Evolutionary conservation across 2,797 vertebrate genomes (phyloP), one percentile per base, ranked within the genome.

Genomic region (Tokudaia tokunoshimensis): DNA sequence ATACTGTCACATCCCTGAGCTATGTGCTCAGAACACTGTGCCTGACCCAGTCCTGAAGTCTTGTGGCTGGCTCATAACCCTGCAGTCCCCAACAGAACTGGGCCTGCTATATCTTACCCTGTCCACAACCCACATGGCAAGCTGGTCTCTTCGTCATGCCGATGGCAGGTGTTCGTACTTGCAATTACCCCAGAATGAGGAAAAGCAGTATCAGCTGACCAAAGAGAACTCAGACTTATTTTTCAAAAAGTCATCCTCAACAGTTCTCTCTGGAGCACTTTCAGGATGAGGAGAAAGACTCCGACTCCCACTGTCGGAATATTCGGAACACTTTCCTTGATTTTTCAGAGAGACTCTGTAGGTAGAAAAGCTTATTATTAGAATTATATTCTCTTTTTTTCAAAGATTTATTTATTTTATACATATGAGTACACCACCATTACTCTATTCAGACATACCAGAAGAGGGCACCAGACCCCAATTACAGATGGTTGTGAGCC

Each of bases 241-340:
- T 94, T 72, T 67, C 91, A 87, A 76, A 86, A 81, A 79, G 83
- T 84, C 19, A 47, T 12, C 92, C n/a, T 83, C 67, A 44, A 70
- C 29, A 41, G 19, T 93, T 95, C 79, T 96, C 70, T 74, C 26
- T 90, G 61, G 76, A 61, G 7, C 20, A 3, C 3, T 83, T 98
- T 99, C 98, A 99, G 96, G 99, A 98, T 44, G 99, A 98, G 41
- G 98, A 98, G 63, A 98, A 97, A 65, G 99, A 98, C 98, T 99
- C 99, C 99, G 99, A 98, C 98, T 99, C 99, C 99, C 99, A 99
- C 97, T 99, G 99, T 29, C 99, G 99, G 97, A 99, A 99, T 97
- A 99, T 99, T 94, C 99, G 99, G 98, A 99, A 99, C 31, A 99
- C 99, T 90, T 99, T 99, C 98, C 99, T 99, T 91, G 99, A 99